Evolutionary conservation across 2,888 invertebrate genomes (phyloP), one percentile per base, ranked within the genome.

Genomic region (Eristalis intricaria): DNA sequence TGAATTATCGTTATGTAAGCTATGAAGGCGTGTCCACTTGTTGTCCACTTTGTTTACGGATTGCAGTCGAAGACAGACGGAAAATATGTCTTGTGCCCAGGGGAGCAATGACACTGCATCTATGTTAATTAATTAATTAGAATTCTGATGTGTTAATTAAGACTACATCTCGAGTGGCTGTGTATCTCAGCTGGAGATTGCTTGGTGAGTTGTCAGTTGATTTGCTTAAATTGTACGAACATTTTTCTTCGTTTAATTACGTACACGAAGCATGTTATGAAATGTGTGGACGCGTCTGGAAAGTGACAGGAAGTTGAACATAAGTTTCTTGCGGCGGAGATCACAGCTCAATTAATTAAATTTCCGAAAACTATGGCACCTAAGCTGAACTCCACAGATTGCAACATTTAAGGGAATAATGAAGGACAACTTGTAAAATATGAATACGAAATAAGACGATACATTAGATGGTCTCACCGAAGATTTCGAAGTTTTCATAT

Each of bases 111-210:
- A 80, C 66, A 84, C 40, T 84, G 84, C 75, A 84, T 38, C 43
- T 43, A 56, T 63, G 84, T 68, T 80, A 84, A 84, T 80, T 79
- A 61, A 71, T 80, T 84, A 84, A 84, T 84, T 84, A 76, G 80
- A 81, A 75, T 68, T 69, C 35, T 22, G 61, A 66, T 75, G 75
- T 80, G 75, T 84, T 76, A 70, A 84, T 84, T 84, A 10, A 66
- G 50, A 38, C 38, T 2, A 38, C 13, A 38, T 38, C 8, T 50
- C 50, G 8, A 50, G 19, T 19, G 50, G 50, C 19, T 50, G 50
- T 19, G n/a, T 50, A 8, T 43, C 50, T 8, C 50, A 38, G 50
- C 43, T 43, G 15, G n/a, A 15, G 43, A n/a, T 43, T 15, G 0
- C 43, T 2, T 15, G 19, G 50, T 19, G 5, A 19, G 50, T 50